A percentile compares a stretch with the other conserved stretches of the same genome.
Evolutionary conservation across 1,140 invertebrate species (phyloP).

Genomic region (Drosophila saltans): DNA sequence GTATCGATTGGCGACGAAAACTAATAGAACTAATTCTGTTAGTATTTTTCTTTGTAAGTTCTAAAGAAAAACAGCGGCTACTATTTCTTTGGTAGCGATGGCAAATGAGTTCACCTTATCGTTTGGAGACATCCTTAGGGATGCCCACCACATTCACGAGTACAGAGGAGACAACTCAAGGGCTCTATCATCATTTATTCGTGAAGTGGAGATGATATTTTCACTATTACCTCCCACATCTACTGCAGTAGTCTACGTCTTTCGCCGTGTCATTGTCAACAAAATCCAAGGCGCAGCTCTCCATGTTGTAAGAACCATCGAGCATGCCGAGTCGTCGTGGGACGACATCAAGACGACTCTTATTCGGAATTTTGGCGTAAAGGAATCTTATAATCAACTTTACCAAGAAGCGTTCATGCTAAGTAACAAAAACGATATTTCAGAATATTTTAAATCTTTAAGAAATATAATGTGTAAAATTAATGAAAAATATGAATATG

Average conservation of each 20-base stretch:
- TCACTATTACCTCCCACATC: not conserved
- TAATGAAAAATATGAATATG: constrained; percentile 28
- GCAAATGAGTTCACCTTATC: not conserved
- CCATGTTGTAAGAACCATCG: constrained; percentile 36
- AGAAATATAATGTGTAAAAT: constrained; percentile 25
- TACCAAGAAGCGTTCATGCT: too few species aligned
- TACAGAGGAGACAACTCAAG: too few species aligned
- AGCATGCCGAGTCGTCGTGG: constrained; percentile 14
- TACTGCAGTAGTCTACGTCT: not conserved
- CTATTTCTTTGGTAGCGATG: constrained; percentile 10
- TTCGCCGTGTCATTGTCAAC: constrained; percentile 30
- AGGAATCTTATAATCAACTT: too few species aligned
- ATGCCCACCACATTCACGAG: too few species aligned
- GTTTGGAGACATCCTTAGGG: not conserved
- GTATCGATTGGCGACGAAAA: too few species aligned
- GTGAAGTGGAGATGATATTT: not conserved
- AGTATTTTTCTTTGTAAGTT: constrained; percentile 9
- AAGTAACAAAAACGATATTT: not conserved
- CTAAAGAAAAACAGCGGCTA: constrained; percentile 19
- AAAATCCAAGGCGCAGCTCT: constrained; percentile 41
- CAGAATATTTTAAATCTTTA: constrained; percentile 21
- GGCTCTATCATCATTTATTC: too few species aligned
- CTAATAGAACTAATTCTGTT: not conserved
- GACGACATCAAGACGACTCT: not conserved
- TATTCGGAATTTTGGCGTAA: too few species aligned